Percentiles rank a stretch among this genome's conserved stretches.
Evolutionary conservation across 2,888 invertebrate species (phyloP).

Genomic region (Adelphocoris suturalis): DNA sequence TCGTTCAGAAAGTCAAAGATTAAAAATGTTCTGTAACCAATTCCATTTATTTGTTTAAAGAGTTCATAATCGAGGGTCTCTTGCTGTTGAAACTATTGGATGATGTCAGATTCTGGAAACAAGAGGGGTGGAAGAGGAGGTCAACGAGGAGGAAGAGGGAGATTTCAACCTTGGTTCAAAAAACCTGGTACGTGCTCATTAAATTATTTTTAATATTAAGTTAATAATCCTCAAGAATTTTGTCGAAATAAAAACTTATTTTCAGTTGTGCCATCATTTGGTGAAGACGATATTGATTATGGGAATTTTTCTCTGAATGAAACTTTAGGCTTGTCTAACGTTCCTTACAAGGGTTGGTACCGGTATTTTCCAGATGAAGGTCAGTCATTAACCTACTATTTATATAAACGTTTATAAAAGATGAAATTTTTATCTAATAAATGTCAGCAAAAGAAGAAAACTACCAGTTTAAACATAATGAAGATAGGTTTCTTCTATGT

Average conservation of each 20-base stretch:
- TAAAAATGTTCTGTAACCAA: no score
- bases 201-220: no score
- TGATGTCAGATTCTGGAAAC: not conserved
- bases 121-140: conserved; percentile 31
- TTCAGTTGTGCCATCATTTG: conserved; percentile 59
- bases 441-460: not conserved
- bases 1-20: no score
- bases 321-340: conserved; percentile 57
- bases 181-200: not conserved
- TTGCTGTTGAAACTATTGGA: no score
- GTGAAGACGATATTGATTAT: conserved; percentile 57
- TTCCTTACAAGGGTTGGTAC: conserved; percentile 85
- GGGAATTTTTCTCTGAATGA: conserved; percentile 59
- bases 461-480: no score
- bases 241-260: not conserved
- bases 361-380: conserved; percentile 88
- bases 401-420: no score
- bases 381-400: conserved; percentile 76
- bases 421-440: not conserved
- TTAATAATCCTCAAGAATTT: no score
- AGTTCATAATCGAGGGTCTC: no score
- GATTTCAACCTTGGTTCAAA: conserved; percentile 15
- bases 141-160: conserved; percentile 18
- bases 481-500: no score
- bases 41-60: no score